Evolutionary conservation across 2,888 invertebrate genomes (phyloP), one percentile per base, ranked within the genome.

Genomic region (Odontothrips loti): DNA sequence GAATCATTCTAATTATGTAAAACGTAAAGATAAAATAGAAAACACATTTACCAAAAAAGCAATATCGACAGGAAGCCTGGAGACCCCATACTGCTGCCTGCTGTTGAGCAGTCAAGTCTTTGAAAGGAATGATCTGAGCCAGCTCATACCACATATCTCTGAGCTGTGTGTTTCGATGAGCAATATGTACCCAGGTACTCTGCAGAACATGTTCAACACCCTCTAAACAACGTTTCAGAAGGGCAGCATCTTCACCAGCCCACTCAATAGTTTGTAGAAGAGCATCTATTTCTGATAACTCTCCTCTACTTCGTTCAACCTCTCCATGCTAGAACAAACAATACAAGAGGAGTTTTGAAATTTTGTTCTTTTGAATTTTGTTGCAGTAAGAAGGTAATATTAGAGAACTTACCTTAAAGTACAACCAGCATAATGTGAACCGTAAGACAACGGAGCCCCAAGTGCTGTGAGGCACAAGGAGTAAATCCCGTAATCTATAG

Each of bases 211-310:
- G 68, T 27, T 75, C 68, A 1, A 75, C 68, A 27, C 68, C 68
- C 10, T 75, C 68, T 75, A 75, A 75, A 9, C 68, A 75, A 27
- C 68, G 68, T 27, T 27, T 23, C 23, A 75, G 12, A 10, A 75
- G 27, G 23, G 68, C 68, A 27, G 23, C 68, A 75, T 75, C 68
- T 27, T 75, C 68, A 27, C 68, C 68, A 27, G 23, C 10, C 68
- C 68, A 75, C 27, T 75, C 68, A 11, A 75, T 27, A 75, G 68
- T 75, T 27, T 75, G 68, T 11, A 75, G 12, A 12, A 75, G 9
- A 27, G 68, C 68, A 75, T 75, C 68, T 27, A 75, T 75, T 27
- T 75, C 68, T 75, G 68, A 75, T 10, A 75, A 27, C 23, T 75
- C 23, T 27, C 23, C 68, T 27, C 68, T 75, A 27, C 68, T 75